Conservation (phyloP, 2,113 vertebrate genomes). For the Crocuta crocuta region DNA sequence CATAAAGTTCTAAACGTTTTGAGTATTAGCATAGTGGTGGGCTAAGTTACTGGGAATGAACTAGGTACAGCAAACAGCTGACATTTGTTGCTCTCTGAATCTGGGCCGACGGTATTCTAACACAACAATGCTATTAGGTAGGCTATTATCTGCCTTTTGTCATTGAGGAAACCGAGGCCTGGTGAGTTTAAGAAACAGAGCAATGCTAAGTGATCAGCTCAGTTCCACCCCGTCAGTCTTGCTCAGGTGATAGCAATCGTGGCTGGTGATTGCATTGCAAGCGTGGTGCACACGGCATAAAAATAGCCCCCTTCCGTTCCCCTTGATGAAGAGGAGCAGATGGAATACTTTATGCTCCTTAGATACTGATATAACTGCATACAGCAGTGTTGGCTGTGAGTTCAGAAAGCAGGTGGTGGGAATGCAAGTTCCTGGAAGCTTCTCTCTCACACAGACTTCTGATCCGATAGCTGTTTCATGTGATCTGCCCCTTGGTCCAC, state of each 20-base stretch:
- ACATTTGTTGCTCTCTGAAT: background rate
- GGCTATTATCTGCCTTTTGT: background rate
- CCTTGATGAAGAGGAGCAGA: background rate
- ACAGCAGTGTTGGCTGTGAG: background rate
- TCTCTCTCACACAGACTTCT: background rate
- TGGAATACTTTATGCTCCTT: background rate
- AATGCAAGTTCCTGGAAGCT: too few relatives aligned
- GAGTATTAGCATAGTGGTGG: too few relatives aligned
- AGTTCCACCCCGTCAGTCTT: background rate
- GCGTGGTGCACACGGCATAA: background rate
- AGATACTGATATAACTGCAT: accelerated
- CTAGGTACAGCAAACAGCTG: background rate
- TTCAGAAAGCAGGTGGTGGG: background rate
- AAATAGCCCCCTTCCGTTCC: background rate
- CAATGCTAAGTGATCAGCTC: too few relatives aligned
- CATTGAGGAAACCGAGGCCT: background rate
- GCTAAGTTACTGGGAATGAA: background rate
- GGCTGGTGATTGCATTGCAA: background rate
- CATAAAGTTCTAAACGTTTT: background rate
- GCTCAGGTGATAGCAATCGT: background rate
- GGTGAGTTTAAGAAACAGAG: background rate
- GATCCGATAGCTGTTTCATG: background rate
- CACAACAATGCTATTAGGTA: too few relatives aligned
- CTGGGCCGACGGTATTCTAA: background rate
- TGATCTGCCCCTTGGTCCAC: background rate